These are phyloP conservation scores for Thryonomys swinderianus DNA, from an alignment of 2,113 vertebrate genomes.

Conservation along the genomic window DNA sequence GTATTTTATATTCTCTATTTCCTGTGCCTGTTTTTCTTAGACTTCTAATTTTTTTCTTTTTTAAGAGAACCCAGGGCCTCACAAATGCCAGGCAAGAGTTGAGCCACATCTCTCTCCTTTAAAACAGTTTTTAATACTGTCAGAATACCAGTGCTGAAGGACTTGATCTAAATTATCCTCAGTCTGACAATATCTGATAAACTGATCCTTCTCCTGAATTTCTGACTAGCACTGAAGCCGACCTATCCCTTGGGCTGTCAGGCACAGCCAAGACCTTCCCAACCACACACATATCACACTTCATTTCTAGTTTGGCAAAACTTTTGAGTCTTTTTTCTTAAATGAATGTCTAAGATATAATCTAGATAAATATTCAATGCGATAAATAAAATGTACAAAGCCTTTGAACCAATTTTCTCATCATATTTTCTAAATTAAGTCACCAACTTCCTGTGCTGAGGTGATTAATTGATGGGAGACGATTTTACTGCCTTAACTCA, in stretches of 20 bases:
- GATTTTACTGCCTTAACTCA: conserved; percentile 29
- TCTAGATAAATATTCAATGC: conserved; percentile 2
- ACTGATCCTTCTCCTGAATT: not conserved
- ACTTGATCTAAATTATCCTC: not conserved
- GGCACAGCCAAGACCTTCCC: not conserved
- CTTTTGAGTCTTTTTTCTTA: not conserved
- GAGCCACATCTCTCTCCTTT: no score
- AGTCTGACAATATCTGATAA: not conserved
- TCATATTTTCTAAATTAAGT: conserved; percentile 66
- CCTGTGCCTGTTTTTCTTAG: not conserved
- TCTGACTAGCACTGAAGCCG: not conserved
- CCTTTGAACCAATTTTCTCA: conserved; percentile 4
- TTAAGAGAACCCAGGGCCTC: not conserved
- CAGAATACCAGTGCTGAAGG: not conserved
- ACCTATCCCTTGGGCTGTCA: not conserved
- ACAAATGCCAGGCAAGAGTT: not conserved
- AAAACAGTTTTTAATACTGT: not conserved
- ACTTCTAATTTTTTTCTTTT: not conserved
- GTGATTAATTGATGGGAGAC: not conserved
- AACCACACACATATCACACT: not conserved
- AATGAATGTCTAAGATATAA: conserved; percentile 28
- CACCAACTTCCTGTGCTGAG: not conserved
- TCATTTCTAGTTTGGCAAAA: conserved; percentile 38
- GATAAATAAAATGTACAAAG: conserved; percentile 21
- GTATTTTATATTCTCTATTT: not conserved